Percentiles rank a stretch among this genome's conserved stretches.
These are phyloP conservation scores for Morone saxatilis DNA, from an alignment of 2,113 vertebrate genomes.

Conservation along the genomic window DNA sequence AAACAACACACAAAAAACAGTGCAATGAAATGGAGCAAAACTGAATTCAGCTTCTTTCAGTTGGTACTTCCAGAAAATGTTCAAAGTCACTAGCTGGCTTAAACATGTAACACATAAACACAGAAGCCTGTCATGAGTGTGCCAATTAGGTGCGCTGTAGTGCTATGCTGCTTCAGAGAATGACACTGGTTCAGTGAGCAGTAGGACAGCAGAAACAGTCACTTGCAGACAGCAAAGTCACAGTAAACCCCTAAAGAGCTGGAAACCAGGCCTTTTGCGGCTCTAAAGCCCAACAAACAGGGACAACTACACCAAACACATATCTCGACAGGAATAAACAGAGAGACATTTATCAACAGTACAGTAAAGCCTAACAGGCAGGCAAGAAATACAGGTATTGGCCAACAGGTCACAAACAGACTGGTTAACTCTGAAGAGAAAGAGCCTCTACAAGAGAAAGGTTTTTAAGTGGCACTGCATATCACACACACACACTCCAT, in stretches of 20 bases:
- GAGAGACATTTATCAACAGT: conserved; percentile 21
- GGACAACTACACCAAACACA: conserved; percentile 34
- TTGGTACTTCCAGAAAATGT: conserved; percentile 1
- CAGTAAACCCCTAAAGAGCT: conserved; percentile 56
- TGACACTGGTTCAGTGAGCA: conserved; percentile 57
- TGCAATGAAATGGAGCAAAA: conserved; percentile 1
- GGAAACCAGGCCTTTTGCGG: conserved; percentile 38
- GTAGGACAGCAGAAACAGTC: conserved; percentile 47
- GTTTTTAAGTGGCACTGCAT: conserved; percentile 43
- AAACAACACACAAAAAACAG: neutral
- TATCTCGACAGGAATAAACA: conserved; percentile 50
- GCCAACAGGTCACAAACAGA: conserved; percentile 57
- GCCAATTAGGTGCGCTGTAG: conserved; percentile 55
- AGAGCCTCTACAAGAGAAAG: conserved; percentile 47
- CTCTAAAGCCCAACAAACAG: conserved; percentile 51
- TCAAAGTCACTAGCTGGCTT: neutral
- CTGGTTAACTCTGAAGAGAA: conserved; percentile 43
- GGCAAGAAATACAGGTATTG: conserved; percentile 39
- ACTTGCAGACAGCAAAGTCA: conserved; percentile 63
- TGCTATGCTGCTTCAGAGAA: conserved; percentile 36
- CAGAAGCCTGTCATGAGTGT: conserved; percentile 32
- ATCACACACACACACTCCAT: conserved; percentile 40
- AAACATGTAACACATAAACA: conserved; percentile 19
- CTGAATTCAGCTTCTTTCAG: neutral
- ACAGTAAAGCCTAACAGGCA: conserved; percentile 53